Conservation (phyloP, 1,140 invertebrate genomes). For the Pachypeltis micranthus region DNA sequence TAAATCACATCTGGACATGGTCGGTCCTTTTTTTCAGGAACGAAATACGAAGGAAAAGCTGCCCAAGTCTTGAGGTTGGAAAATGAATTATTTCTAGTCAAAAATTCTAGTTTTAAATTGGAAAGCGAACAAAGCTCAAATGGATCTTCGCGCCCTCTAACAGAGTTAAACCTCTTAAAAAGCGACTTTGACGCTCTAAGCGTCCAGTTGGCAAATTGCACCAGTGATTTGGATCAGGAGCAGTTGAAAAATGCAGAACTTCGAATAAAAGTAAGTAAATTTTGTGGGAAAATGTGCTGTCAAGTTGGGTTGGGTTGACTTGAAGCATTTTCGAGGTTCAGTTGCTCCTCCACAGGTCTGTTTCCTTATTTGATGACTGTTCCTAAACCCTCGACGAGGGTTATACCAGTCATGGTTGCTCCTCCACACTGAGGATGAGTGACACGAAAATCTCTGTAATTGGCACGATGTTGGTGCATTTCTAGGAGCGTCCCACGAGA, state of each 20-base stretch:
- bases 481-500: too few relatives aligned
- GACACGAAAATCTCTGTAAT: too few relatives aligned
- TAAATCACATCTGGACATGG: background rate
- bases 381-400: too few relatives aligned
- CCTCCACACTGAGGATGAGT: too few relatives aligned
- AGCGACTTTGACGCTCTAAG: background rate
- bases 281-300: too few relatives aligned
- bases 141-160: background rate
- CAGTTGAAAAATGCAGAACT: background rate
- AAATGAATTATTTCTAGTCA: background rate
- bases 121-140: background rate
- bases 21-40: background rate
- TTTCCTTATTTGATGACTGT: too few relatives aligned
- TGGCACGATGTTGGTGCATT: too few relatives aligned
- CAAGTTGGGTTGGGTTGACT: too few relatives aligned
- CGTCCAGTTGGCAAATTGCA: background rate
- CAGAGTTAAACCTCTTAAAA: background rate
- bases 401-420: too few relatives aligned
- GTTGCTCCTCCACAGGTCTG: too few relatives aligned
- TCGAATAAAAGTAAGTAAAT: background rate
- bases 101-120: background rate
- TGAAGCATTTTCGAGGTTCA: too few relatives aligned
- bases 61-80: background rate
- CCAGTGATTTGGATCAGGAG: background rate
- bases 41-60: background rate